Evolutionary conservation across 1,140 invertebrate genomes (phyloP).

Genomic region (Bicyclus anynana): DNA sequence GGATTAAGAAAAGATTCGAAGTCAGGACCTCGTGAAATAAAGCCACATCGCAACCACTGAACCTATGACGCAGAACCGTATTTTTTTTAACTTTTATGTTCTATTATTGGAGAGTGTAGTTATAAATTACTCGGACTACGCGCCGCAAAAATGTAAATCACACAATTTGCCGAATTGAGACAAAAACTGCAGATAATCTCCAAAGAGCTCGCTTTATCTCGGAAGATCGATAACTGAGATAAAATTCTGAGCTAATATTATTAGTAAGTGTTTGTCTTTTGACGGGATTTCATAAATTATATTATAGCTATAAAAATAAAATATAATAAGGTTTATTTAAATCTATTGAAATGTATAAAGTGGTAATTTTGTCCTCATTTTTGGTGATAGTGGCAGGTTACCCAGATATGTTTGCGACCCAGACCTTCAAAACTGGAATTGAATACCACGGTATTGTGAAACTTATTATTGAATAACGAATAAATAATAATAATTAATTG

Average conservation of each 20-base stretch:
- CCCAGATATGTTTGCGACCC: slow-evolving; percentile 37
- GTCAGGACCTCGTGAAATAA: no score
- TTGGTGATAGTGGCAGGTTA: slow-evolving; percentile 25
- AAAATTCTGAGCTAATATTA: slow-evolving; percentile 7
- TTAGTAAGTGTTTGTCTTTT: slow-evolving; percentile 15
- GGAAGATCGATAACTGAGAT: slow-evolving; percentile 5
- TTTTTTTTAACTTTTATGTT: no score
- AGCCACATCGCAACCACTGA: no score
- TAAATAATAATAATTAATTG: no score
- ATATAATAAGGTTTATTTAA: neutral
- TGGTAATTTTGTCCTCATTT: slow-evolving; percentile 29
- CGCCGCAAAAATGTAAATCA: neutral
- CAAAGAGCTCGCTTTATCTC: slow-evolving; percentile 6
- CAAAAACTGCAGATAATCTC: neutral
- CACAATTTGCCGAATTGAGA: neutral
- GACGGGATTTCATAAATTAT: neutral
- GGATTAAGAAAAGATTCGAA: no score
- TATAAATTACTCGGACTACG: no score
- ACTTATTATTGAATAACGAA: no score
- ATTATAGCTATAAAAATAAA: neutral
- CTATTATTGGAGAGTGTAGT: no score
- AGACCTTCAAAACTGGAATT: slow-evolving; percentile 57
- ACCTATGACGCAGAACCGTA: no score
- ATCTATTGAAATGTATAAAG: slow-evolving; percentile 11
- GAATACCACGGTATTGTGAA: slow-evolving; percentile 61